These are phyloP conservation scores for zebrafish (Danio rerio) DNA, from an alignment of 2,113 vertebrate genomes.

Conservation along the genomic window DNA sequence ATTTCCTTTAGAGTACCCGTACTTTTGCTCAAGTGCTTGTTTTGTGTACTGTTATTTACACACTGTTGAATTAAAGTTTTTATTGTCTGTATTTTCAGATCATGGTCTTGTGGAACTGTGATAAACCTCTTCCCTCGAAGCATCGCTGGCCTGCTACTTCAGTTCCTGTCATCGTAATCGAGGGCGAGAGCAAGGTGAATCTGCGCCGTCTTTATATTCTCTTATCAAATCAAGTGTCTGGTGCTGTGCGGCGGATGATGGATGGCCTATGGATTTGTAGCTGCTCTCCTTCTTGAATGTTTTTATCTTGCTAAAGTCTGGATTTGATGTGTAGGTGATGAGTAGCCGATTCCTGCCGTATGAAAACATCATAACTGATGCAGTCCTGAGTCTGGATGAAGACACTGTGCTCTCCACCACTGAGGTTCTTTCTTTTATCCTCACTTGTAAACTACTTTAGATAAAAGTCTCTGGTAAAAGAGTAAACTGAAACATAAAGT, in stretches of 20 bases:
- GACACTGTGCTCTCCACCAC: constrained; percentile 98
- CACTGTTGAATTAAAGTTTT: neutral
- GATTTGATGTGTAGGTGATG: constrained; percentile 83
- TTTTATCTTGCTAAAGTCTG: neutral
- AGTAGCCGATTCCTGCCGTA: constrained; percentile 97
- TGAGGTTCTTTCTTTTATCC: constrained; percentile 85
- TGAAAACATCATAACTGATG: constrained; percentile 91
- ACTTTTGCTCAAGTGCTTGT: no score
- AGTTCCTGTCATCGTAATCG: constrained; percentile 75
- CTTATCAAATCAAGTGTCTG: constrained; percentile 1
- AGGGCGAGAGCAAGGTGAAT: constrained; percentile 81
- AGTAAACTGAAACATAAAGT: no score
- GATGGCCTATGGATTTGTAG: neutral
- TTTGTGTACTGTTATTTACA: no score
- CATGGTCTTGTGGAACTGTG: constrained; percentile 98
- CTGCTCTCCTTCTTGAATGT: neutral
- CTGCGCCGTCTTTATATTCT: neutral
- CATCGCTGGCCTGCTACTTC: constrained; percentile 95
- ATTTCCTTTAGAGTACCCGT: no score
- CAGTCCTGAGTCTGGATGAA: constrained; percentile 95
- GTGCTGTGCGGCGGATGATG: neutral
- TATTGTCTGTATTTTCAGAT: constrained; percentile 79
- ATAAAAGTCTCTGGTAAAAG: no score
- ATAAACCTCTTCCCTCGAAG: constrained; percentile 95
- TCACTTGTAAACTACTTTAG: no score